Evolutionary conservation across 1,140 invertebrate genomes (phyloP), one percentile per base, ranked within the genome.

Genomic region (Ctenoplectra terminalis): DNA sequence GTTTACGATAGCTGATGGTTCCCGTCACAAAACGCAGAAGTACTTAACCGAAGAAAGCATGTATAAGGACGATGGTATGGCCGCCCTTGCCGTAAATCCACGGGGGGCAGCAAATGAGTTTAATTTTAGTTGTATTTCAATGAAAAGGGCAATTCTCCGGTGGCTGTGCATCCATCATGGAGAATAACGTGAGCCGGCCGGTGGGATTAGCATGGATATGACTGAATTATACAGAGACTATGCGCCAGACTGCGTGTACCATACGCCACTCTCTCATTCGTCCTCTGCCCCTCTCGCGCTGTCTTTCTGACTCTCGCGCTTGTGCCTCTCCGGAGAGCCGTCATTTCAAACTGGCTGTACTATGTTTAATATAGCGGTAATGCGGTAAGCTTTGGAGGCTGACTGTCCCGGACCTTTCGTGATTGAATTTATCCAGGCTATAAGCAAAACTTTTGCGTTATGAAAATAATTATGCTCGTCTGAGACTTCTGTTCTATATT

Each of bases 61-160:
- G 20, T n/a, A 20, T 13, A 37, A 26, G 20, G 17, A 17, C 0
- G 43, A 5, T 23, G 29, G 58, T 61, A 61, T 63, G 63, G 50
- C 29, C 20, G 11, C 8, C 54, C 69, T 37, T 43, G 74, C 69
- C 83, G 85, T 89, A 90, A 91, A 90, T 90, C 86, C 83, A 89
- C 71, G 86, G 86, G 46, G 82, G 84, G 79, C 87, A 88, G 87
- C 85, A 90, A 91, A 91, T 91, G 91, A 90, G 90, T 92, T 92
- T 90, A 92, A 91, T 92, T 92, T 92, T 89, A 90, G 90, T 91
- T 91, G 90, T 92, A 91, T 91, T 91, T 91, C 90, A 91, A 91
- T 91, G 90, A 91, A 91, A 91, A 91, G 88, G 90, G 90, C 89
- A 91, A 92, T 91, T 91, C 90, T 92, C 89, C 76, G 82, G 88